Percentiles rank a stretch among this genome's conserved stretches.
Conservation (phyloP, 2,797 vertebrate species). For the Neosalanx taihuensis region DNA sequence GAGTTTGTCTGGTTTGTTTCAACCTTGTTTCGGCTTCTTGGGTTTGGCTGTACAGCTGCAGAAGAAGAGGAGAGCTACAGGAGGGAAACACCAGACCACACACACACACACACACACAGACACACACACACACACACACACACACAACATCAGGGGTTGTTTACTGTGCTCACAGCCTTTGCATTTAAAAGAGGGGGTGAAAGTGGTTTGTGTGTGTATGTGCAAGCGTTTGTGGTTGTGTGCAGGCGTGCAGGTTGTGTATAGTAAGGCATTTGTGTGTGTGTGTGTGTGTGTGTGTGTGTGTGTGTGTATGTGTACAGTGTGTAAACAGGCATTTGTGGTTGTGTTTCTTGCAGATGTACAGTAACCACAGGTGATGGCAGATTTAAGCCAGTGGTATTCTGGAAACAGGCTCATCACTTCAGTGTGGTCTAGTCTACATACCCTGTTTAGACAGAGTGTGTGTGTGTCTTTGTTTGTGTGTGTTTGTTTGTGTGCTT, state of each 20-base stretch:
- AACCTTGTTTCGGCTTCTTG: constrained; percentile 90
- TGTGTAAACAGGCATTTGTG: no score
- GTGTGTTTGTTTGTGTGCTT: not conserved
- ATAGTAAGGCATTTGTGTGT: no score
- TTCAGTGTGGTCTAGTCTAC: not conserved
- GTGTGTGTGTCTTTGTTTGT: constrained; percentile 2
- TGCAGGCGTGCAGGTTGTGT: no score
- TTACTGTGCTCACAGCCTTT: no score
- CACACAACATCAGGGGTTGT: no score
- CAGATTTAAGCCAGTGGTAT: not conserved
- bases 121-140: no score
- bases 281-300: no score
- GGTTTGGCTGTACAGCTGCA: constrained; percentile 79
- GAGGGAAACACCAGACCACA: constrained; percentile 27
- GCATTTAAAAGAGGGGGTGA: no score
- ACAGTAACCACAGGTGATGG: constrained; percentile 13
- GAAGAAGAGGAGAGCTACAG: constrained; percentile 78
- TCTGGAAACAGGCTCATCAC: constrained; percentile 20
- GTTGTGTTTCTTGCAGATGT: constrained; percentile 1
- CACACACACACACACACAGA: no score
- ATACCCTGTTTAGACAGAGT: not conserved
- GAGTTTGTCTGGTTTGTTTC: constrained; percentile 40
- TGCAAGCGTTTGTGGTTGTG: not conserved
- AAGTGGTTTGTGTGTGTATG: no score
- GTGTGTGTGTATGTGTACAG: no score